These are phyloP conservation scores for Euglossa dilemma DNA, from an alignment of 1,140 invertebrate genomes.

Conservation along the genomic window DNA sequence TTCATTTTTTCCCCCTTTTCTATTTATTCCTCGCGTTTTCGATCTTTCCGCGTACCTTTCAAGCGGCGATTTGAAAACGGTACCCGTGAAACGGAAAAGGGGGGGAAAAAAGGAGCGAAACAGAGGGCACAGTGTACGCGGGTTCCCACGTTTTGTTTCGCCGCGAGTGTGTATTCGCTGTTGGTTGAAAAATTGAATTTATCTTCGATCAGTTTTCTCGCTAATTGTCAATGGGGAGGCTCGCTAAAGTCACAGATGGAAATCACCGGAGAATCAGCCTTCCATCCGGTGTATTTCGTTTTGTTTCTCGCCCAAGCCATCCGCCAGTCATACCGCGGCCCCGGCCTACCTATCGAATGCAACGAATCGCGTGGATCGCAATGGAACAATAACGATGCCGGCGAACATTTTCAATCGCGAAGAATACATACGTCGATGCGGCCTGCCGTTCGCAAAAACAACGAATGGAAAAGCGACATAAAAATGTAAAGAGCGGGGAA, in stretches of 20 bases:
- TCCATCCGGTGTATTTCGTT: constrained; percentile 20
- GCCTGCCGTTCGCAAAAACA: neutral
- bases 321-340: neutral
- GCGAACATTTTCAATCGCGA: constrained; percentile 31
- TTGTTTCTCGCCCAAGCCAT: constrained; percentile 27
- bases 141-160: neutral
- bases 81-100: neutral
- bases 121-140: neutral
- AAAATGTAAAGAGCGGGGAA: neutral
- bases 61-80: neutral
- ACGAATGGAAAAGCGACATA: neutral
- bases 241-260: constrained; percentile 29
- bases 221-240: constrained; percentile 32
- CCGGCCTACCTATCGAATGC: neutral
- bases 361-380: constrained; percentile 36
- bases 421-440: neutral
- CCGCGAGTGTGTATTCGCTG: neutral
- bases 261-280: constrained; percentile 30
- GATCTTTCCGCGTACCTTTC: neutral
- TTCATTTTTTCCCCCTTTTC: constrained; percentile 18
- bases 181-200: constrained; percentile 23
- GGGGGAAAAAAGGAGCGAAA: neutral
- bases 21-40: neutral
- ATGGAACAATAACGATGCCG: constrained; percentile 43
- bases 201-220: constrained; percentile 32